A percentile compares a stretch with the other conserved stretches of the same genome.
These are phyloP conservation scores for Sciurus carolinensis DNA, from an alignment of 2,797 vertebrate species.

Conservation along the genomic window DNA sequence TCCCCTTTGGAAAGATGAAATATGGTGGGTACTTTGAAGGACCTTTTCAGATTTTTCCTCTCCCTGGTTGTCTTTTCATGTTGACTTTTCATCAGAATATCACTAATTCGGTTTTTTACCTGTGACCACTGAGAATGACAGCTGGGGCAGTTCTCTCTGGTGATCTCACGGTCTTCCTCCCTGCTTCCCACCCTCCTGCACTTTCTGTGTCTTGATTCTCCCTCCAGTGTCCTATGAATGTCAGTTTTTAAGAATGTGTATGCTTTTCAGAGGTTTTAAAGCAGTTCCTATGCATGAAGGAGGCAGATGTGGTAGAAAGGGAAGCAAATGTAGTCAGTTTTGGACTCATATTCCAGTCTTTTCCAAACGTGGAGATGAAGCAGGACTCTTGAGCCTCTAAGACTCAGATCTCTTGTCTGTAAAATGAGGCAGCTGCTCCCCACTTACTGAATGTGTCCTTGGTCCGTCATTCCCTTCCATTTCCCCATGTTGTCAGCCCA, in stretches of 20 bases:
- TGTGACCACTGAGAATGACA: neutral
- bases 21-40: neutral
- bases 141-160: neutral
- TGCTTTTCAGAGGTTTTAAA: neutral
- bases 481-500: neutral
- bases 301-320: neutral
- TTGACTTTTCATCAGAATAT: conserved; percentile 16
- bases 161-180: neutral
- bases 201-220: neutral
- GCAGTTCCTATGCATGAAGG: neutral
- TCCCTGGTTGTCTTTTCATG: neutral
- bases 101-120: neutral
- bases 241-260: neutral
- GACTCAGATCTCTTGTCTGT: neutral
- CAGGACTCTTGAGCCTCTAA: neutral
- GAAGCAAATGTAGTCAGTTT: neutral
- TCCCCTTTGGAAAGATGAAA: neutral
- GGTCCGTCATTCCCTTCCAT: neutral
- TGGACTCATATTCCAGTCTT: neutral
- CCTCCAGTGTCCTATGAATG: neutral
- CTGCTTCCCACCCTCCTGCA: neutral
- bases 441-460: neutral
- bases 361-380: neutral
- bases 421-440: neutral
- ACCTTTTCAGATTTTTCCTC: neutral